Evolutionary conservation across 2,113 vertebrate genomes (phyloP).

Genomic region (Phrynosoma platyrhinos): DNA sequence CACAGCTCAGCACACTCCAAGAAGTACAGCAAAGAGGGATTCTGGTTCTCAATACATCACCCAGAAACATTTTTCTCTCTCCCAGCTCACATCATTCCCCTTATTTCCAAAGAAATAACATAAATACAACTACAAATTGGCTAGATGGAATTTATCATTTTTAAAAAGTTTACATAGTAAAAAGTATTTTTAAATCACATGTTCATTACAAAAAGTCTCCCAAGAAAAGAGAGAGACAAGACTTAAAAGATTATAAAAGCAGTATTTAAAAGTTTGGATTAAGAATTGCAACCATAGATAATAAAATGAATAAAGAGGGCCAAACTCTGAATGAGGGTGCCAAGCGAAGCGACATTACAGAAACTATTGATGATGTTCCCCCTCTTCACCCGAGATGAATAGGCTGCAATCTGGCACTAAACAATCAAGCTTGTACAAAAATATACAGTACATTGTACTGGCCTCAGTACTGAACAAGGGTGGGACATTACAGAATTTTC

Average conservation of each 20-base stretch:
- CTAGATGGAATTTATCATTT: slow-evolving; percentile 69
- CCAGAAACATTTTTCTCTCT: not conserved
- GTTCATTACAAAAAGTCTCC: slow-evolving; percentile 58
- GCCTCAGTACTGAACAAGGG: not conserved
- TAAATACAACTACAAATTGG: not conserved
- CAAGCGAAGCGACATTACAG: not conserved
- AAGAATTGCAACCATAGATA: slow-evolving; percentile 16
- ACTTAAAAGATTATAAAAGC: slow-evolving; percentile 35
- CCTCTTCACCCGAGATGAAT: rapidly evolving
- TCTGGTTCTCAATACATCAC: not conserved
- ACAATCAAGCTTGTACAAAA: not conserved
- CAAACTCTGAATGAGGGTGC: not conserved
- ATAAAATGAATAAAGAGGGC: not conserved
- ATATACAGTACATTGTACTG: not conserved
- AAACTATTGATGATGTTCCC: not conserved
- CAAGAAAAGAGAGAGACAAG: slow-evolving; percentile 20
- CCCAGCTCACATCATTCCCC: not conserved
- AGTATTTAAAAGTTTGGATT: slow-evolving; percentile 51
- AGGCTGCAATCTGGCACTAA: not conserved
- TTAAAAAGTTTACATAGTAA: slow-evolving; percentile 54
- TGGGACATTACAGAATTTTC: not conserved
- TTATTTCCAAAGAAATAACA: not conserved
- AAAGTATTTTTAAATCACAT: slow-evolving; percentile 54
- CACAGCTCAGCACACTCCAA: not conserved
- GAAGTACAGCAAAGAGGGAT: too few relatives aligned